phyloP scores from a whole-genome alignment of 1,140 invertebrate species.

The Drosophila nigromelanica region DNA sequence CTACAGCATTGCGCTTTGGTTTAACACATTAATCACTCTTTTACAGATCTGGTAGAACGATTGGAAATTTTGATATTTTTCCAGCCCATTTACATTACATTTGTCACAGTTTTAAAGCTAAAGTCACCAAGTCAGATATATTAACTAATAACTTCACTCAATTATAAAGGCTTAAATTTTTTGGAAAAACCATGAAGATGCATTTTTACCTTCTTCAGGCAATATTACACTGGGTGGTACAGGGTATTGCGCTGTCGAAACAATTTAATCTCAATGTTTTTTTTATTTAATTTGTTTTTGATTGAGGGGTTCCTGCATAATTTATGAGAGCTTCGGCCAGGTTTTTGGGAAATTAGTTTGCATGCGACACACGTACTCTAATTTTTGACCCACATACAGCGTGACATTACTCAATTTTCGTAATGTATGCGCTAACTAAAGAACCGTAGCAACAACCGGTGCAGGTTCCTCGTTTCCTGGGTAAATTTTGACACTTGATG shows the following conservation, averaged over 20 bases:
- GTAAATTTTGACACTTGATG: constrained; percentile 19
- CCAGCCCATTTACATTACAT: no score
- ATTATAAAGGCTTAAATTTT: no score
- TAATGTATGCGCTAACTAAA: constrained; percentile 27
- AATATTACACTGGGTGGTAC: neutral
- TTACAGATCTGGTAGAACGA: no score
- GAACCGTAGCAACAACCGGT: constrained; percentile 5
- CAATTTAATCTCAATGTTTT: neutral
- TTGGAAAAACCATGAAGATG: no score
- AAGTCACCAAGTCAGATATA: no score
- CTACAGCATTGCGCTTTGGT: no score
- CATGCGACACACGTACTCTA: constrained; percentile 48
- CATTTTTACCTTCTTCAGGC: no score
- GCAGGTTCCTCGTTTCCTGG: constrained; percentile 53
- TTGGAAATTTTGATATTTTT: no score
- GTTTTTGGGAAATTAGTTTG: constrained; percentile 26
- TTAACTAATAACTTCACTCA: no score
- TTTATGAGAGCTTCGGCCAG: constrained; percentile 53
- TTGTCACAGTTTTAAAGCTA: no score
- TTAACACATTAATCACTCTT: no score
- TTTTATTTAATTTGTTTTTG: constrained; percentile 10
- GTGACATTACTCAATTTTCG: constrained; percentile 65
- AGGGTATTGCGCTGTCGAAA: neutral
- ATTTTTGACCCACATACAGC: constrained; percentile 61
- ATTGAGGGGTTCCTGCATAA: constrained; percentile 51